Conservation (phyloP, 2,888 invertebrate species). For the Amaurobius ferox region DNA sequence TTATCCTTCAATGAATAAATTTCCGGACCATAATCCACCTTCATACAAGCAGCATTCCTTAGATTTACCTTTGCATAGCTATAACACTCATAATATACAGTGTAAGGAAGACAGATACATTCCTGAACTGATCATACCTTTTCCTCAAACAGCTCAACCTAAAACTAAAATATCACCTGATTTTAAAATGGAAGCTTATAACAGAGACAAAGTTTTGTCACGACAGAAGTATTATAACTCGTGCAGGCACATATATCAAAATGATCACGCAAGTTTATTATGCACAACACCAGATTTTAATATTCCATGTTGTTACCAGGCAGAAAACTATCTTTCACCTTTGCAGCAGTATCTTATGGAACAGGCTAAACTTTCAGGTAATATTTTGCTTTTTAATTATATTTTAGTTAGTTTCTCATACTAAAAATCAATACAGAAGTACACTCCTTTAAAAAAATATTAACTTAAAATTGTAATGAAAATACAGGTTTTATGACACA, state of each 20-base stretch:
- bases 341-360: constrained; percentile 92
- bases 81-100: constrained; percentile 51
- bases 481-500: no score
- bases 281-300: constrained; percentile 77
- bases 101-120: constrained; percentile 48
- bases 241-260: constrained; percentile 63
- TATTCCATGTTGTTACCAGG: constrained; percentile 76
- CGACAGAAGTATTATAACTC: constrained; percentile 57
- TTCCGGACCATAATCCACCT: constrained; percentile 25
- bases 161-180: constrained; percentile 58
- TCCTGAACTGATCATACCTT: constrained; percentile 50
- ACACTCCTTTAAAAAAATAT: no score
- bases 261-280: constrained; percentile 73
- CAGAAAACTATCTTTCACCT: constrained; percentile 84
- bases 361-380: constrained; percentile 87
- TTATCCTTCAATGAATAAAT: constrained; percentile 36
- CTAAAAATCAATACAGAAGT: no score
- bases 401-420: no score
- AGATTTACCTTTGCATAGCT: constrained; percentile 63
- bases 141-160: constrained; percentile 29
- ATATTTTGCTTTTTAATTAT: constrained; percentile 23
- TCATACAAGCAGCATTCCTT: constrained; percentile 67
- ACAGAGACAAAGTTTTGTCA: constrained; percentile 36
- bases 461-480: no score
- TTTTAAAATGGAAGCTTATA: constrained; percentile 44